A percentile compares a stretch with the other conserved stretches of the same genome.
These are phyloP conservation scores for Chymomyza fuscimana DNA, from an alignment of 2,888 invertebrate genomes.

Conservation along the genomic window DNA sequence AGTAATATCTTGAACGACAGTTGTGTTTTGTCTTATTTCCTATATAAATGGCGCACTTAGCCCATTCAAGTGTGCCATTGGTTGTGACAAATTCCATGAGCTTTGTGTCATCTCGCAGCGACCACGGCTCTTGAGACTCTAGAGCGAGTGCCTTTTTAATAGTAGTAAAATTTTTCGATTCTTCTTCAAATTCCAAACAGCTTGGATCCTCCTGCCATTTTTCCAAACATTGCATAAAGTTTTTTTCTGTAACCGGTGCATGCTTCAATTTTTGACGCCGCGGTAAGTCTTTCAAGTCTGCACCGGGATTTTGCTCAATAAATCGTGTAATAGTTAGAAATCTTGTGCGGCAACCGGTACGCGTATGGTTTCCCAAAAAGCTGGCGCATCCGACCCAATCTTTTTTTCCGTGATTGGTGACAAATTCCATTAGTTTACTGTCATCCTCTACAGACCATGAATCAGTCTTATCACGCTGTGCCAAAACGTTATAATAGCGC, in stretches of 20 bases:
- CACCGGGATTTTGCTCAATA: constrained; percentile 80
- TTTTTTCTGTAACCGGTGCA: constrained; percentile 60
- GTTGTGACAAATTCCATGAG: not conserved
- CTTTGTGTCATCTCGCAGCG: not conserved
- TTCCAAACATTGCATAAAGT: constrained; percentile 74
- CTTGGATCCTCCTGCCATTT: constrained; percentile 53
- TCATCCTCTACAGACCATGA: constrained; percentile 85
- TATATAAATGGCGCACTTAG: not conserved
- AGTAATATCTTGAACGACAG: not conserved
- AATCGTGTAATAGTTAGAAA: constrained; percentile 82
- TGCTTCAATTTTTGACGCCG: constrained; percentile 55
- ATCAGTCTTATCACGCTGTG: constrained; percentile 77
- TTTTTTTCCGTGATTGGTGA: constrained; percentile 80
- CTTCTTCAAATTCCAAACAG: constrained; percentile 12
- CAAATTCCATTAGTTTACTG: constrained; percentile 81
- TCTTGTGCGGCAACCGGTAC: constrained; percentile 83
- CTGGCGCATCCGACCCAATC: constrained; percentile 82
- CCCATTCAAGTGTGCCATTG: not conserved
- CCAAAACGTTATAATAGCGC: constrained; percentile 82
- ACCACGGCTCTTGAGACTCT: not conserved
- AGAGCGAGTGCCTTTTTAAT: not conserved
- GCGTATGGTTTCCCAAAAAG: constrained; percentile 81
- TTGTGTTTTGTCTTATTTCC: not conserved
- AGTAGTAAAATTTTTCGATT: not conserved
- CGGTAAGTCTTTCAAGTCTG: constrained; percentile 68